These are phyloP conservation scores for Caenorhabditis latens DNA, from an alignment of 1,140 invertebrate genomes.

Conservation along the genomic window DNA sequence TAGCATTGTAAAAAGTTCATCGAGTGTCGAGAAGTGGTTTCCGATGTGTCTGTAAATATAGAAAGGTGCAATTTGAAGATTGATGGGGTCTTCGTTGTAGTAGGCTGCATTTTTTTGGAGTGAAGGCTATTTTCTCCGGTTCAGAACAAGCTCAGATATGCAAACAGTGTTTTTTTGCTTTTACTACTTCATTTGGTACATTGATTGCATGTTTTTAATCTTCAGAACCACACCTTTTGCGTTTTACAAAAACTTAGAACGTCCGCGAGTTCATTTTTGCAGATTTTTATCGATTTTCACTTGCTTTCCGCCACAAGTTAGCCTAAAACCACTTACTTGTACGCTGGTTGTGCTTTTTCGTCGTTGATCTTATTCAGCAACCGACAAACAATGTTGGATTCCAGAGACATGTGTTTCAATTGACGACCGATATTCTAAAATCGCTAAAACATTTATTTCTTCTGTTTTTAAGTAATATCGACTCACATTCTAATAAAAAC, in stretches of 20 bases:
- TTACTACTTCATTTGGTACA: neutral
- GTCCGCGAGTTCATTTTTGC: no score
- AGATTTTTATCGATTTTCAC: no score
- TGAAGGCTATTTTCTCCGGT: no score
- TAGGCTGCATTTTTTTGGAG: no score
- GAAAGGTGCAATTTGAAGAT: neutral
- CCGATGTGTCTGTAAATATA: slow-evolving; percentile 11
- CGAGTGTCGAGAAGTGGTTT: neutral
- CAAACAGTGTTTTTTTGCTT: neutral
- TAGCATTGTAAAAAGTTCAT: neutral
- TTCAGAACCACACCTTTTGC: no score
- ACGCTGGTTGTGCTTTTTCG: neutral
- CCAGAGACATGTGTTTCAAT: neutral
- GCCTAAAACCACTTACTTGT: neutral
- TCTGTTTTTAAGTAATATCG: neutral
- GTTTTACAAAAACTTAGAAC: no score
- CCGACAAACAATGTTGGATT: neutral
- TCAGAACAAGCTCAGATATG: neutral
- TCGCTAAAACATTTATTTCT: neutral
- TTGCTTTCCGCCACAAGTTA: no score
- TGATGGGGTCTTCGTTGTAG: no score
- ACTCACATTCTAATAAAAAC: slow-evolving; percentile 14
- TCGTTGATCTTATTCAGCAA: slow-evolving; percentile 1
- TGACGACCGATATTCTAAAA: slow-evolving; percentile 1
- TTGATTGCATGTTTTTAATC: no score